These are phyloP conservation scores for Sternotherus odoratus DNA, from an alignment of 2,797 vertebrate genomes.

Conservation along the genomic window DNA sequence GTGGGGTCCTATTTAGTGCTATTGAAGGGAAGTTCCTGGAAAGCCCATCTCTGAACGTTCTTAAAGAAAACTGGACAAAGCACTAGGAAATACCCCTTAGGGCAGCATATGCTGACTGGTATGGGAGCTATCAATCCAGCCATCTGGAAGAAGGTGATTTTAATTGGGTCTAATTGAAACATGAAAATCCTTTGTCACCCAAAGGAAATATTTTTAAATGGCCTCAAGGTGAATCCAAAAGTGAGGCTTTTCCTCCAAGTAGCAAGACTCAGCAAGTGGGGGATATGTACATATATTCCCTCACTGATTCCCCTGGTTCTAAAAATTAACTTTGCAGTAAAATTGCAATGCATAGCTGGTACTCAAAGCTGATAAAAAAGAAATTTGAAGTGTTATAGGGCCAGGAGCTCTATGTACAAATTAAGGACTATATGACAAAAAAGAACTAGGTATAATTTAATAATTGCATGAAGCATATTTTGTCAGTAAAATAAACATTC, in stretches of 20 bases:
- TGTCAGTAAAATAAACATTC: conserved; percentile 41
- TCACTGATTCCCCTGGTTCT: neutral
- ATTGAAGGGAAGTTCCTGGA: neutral
- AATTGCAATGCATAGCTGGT: neutral
- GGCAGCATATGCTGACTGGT: neutral
- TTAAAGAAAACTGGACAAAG: neutral
- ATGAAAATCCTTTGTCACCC: neutral
- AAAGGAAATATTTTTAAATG: neutral
- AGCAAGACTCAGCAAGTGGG: neutral
- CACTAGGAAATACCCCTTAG: neutral
- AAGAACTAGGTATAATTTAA: conserved; percentile 46
- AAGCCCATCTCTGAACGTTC: neutral
- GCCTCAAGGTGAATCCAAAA: neutral
- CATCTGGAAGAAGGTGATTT: neutral
- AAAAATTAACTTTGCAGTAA: neutral
- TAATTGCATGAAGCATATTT: conserved; percentile 53
- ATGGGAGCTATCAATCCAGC: neutral
- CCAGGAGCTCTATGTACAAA: neutral
- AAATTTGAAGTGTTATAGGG: neutral
- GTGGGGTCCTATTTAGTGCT: neutral
- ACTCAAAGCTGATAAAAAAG: neutral
- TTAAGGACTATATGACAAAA: neutral
- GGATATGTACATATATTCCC: neutral
- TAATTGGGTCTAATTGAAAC: neutral
- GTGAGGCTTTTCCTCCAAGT: neutral